Evolutionary conservation across 2,888 invertebrate genomes (phyloP).

Genomic region (Parasteatoda lunata): DNA sequence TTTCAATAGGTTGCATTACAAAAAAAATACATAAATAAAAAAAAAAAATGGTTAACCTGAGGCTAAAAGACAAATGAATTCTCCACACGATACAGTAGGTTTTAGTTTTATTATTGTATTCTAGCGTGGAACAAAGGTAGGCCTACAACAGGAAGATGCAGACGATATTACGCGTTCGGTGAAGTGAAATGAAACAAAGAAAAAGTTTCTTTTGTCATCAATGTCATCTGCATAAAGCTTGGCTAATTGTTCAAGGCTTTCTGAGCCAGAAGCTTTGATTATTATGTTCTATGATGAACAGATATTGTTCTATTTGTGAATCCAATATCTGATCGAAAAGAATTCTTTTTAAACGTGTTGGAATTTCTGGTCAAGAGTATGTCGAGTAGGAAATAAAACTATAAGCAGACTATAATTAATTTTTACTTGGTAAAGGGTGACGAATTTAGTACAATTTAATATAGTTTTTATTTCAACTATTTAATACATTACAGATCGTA

Average conservation of each 20-base stretch:
- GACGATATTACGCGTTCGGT: constrained; percentile 1
- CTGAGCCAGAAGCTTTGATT: not conserved
- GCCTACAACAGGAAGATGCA: constrained; percentile 33
- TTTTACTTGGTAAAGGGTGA: not conserved
- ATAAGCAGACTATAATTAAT: no score
- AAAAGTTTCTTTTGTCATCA: constrained; percentile 37
- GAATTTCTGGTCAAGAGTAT: not conserved
- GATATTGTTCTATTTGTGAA: not conserved
- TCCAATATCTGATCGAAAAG: constrained; percentile 3
- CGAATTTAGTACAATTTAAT: not conserved
- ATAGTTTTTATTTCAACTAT: no score
- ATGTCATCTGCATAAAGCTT: constrained; percentile 34
- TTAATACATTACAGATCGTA: no score
- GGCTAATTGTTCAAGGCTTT: constrained; percentile 52
- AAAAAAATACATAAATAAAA: no score
- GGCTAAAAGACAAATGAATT: constrained; percentile 44
- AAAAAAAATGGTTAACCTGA: constrained; percentile 2
- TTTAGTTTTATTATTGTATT: constrained; percentile 17
- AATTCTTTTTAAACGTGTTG: not conserved
- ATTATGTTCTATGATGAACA: constrained; percentile 15
- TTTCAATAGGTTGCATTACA: not conserved
- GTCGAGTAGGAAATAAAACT: not conserved
- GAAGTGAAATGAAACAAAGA: constrained; percentile 9
- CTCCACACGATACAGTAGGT: constrained; percentile 23
- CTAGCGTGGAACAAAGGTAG: constrained; percentile 30